Percentiles rank a stretch among this genome's conserved stretches.
These are phyloP conservation scores for Margaritifera margaritifera DNA, from an alignment of 2,888 invertebrate species.

Conservation along the genomic window DNA sequence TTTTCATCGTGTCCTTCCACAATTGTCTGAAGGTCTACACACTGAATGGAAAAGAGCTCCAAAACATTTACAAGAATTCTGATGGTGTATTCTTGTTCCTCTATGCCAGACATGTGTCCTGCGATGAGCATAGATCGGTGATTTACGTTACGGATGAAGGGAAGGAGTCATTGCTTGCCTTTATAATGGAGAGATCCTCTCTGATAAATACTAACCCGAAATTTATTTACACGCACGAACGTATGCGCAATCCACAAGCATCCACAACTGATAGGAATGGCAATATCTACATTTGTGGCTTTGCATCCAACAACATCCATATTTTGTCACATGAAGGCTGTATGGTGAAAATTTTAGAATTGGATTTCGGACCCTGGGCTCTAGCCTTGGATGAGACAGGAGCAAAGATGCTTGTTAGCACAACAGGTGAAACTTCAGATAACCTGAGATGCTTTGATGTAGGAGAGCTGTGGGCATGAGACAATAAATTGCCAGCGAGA, in stretches of 20 bases:
- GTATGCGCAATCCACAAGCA: slow-evolving; percentile 24
- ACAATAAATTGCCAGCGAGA: too few relatives aligned
- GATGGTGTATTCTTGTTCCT: slow-evolving; percentile 11
- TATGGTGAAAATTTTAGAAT: too few relatives aligned
- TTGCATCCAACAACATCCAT: slow-evolving; percentile 32
- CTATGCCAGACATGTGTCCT: slow-evolving; percentile 12
- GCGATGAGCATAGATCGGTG: slow-evolving; percentile 8
- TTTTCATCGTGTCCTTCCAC: slow-evolving; percentile 25
- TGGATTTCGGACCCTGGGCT: too few relatives aligned
- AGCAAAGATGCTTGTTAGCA: too few relatives aligned
- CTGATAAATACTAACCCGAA: slow-evolving; percentile 2
- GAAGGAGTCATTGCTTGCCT: slow-evolving; percentile 10
- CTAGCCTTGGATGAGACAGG: too few relatives aligned
- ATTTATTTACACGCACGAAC: slow-evolving; percentile 18
- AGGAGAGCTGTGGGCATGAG: too few relatives aligned
- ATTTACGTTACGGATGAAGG: slow-evolving; percentile 23
- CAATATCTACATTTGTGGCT: slow-evolving; percentile 23
- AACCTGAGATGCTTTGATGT: too few relatives aligned
- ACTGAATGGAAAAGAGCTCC: slow-evolving; percentile 11
- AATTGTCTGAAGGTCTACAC: slow-evolving; percentile 24
- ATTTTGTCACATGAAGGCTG: not conserved
- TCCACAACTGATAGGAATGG: slow-evolving; percentile 13
- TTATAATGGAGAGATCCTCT: slow-evolving; percentile 8
- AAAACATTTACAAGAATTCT: not conserved
- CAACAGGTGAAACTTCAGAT: too few relatives aligned